These are phyloP conservation scores for Sylvilagus bachmani DNA, from an alignment of 2,113 vertebrate species.

Conservation along the genomic window DNA sequence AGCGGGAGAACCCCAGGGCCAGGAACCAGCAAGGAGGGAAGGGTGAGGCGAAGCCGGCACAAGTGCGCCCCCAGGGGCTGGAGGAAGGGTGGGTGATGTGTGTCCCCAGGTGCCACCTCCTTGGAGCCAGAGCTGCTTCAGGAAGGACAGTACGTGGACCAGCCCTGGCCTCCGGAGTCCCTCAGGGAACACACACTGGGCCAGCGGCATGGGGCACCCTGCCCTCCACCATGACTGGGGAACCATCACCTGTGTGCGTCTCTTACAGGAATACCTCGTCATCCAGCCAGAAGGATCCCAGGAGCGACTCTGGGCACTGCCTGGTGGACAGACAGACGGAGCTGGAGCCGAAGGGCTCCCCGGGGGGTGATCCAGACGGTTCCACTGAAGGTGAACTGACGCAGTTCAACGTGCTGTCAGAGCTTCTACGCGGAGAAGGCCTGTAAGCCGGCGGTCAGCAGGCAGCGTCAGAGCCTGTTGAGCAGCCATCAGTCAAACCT, in stretches of 20 bases:
- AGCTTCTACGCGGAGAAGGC: not conserved
- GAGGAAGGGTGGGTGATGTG: not conserved
- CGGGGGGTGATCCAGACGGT: not conserved
- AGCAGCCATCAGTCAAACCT: accelerated
- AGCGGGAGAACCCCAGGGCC: not conserved
- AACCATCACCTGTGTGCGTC: no score
- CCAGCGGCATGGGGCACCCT: no score
- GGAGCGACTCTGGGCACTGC: not conserved
- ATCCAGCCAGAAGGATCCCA: not conserved
- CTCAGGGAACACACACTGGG: not conserved
- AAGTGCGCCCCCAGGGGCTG: no score
- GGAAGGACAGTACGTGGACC: not conserved
- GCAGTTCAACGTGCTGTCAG: accelerated
- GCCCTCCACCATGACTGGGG: no score
- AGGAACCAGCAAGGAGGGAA: no score
- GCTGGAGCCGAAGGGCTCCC: not conserved
- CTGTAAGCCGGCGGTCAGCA: not conserved
- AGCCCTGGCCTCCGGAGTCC: accelerated
- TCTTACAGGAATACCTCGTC: not conserved
- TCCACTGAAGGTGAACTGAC: not conserved
- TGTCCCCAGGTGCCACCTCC: not conserved
- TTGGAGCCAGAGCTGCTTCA: not conserved
- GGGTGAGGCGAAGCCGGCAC: no score
- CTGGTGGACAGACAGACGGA: not conserved
- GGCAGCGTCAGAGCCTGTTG: not conserved